These are phyloP conservation scores for Trichopoda pennipes DNA, from an alignment of 2,888 invertebrate species.

Conservation along the genomic window DNA sequence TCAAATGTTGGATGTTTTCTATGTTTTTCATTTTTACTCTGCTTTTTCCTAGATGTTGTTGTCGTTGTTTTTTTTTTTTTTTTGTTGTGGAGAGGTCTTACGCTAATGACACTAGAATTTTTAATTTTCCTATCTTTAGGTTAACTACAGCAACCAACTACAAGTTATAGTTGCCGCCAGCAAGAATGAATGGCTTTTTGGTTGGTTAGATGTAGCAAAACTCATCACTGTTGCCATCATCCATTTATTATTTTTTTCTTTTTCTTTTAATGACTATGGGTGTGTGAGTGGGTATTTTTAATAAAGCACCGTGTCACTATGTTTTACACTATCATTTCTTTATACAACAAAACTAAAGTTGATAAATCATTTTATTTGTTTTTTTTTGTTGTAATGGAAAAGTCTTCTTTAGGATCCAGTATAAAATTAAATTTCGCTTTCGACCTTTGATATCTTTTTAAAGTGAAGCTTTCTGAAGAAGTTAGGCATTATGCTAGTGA, in stretches of 20 bases:
- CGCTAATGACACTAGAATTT: slow-evolving; percentile 66
- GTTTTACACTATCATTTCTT: neutral
- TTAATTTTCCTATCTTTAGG: slow-evolving; percentile 61
- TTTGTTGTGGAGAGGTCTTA: slow-evolving; percentile 48
- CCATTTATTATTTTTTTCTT: slow-evolving; percentile 14
- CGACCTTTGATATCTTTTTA: too few relatives aligned
- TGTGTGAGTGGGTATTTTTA: neutral
- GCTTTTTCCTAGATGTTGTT: slow-evolving; percentile 30
- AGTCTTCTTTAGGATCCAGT: too few relatives aligned
- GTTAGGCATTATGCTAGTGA: too few relatives aligned
- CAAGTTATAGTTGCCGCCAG: slow-evolving; percentile 26
- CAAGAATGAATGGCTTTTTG: slow-evolving; percentile 13
- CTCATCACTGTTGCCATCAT: slow-evolving; percentile 39
- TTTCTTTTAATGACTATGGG: slow-evolving; percentile 25
- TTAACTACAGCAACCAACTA: slow-evolving; percentile 23
- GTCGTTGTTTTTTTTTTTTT: slow-evolving; percentile 29
- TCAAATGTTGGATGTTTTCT: slow-evolving; percentile 42
- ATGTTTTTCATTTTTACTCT: slow-evolving; percentile 23
- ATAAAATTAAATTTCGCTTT: too few relatives aligned
- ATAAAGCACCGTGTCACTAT: slow-evolving; percentile 3
- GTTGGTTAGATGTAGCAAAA: slow-evolving; percentile 13
- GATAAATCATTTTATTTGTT: too few relatives aligned
- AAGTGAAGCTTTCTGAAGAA: too few relatives aligned
- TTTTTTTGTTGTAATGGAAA: too few relatives aligned
- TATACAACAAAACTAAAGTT: too few relatives aligned